A percentile compares a stretch with the other conserved stretches of the same genome.
These are phyloP conservation scores for Huso huso DNA, from an alignment of 2,797 vertebrate species.

Conservation along the genomic window DNA sequence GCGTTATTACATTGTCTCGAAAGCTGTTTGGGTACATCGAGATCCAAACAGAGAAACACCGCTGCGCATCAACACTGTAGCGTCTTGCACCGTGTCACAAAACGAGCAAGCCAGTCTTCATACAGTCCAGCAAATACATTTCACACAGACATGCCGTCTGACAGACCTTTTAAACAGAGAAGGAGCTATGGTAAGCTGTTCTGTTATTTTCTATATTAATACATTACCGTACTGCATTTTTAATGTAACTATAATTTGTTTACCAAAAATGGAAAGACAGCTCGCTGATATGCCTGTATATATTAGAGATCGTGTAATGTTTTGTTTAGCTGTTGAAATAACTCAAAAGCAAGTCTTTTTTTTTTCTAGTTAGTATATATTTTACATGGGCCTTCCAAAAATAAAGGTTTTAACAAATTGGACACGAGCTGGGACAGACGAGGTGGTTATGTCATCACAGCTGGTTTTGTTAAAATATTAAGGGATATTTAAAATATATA, in stretches of 20 bases:
- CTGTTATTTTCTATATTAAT: not conserved
- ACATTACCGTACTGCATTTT: not conserved
- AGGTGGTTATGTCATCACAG: too few relatives aligned
- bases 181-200: slow-evolving; percentile 80
- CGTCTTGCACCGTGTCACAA: not conserved
- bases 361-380: too few relatives aligned
- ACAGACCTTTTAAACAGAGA: slow-evolving; percentile 90
- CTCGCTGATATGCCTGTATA: not conserved
- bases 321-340: not conserved
- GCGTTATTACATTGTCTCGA: slow-evolving; percentile 39
- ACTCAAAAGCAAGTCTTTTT: not conserved
- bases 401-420: too few relatives aligned
- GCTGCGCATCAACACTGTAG: not conserved
- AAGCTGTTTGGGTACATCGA: slow-evolving; percentile 31
- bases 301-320: not conserved
- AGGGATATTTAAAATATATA: too few relatives aligned
- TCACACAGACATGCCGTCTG: slow-evolving; percentile 72
- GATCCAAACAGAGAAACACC: slow-evolving; percentile 17
- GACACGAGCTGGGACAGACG: too few relatives aligned
- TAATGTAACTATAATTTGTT: not conserved
- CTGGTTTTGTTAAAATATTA: too few relatives aligned
- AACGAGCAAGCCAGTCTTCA: slow-evolving; percentile 6
- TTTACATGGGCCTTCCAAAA: too few relatives aligned
- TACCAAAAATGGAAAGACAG: not conserved
- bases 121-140: not conserved